Conservation (phyloP, 1,140 invertebrate species). For the Sminthurides bifidus region DNA sequence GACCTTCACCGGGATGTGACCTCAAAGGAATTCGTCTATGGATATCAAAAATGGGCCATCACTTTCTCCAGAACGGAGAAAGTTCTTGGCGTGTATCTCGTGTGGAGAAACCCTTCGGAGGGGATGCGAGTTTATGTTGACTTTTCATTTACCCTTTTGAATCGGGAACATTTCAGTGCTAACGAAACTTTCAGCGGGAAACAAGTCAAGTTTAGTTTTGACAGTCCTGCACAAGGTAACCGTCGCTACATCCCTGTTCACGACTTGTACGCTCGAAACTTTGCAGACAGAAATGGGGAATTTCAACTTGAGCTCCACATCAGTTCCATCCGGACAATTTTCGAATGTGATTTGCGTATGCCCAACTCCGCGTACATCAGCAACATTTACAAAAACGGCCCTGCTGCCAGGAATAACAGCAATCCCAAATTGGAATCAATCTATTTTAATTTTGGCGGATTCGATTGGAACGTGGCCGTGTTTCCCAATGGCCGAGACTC, state of each 20-base stretch:
- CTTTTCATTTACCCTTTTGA: constrained; percentile 71
- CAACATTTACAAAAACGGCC: constrained; percentile 16
- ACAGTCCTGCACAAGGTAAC: constrained; percentile 59
- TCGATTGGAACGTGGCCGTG: constrained; percentile 71
- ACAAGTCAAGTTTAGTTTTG: constrained; percentile 59
- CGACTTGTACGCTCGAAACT: constrained; percentile 54
- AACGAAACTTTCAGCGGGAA: constrained; percentile 74
- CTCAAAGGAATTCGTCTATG: constrained; percentile 71
- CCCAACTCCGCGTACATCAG: constrained; percentile 37
- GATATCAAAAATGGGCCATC: constrained; percentile 77
- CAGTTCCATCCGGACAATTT: constrained; percentile 61
- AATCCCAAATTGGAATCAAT: constrained; percentile 51
- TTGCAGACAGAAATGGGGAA: constrained; percentile 70
- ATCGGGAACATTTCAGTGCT: constrained; percentile 71
- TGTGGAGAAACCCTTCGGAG: constrained; percentile 60
- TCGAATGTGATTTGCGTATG: constrained; percentile 55
- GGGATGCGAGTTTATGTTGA: constrained; percentile 66
- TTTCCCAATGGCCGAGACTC: constrained; percentile 49
- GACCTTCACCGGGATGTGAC: constrained; percentile 69
- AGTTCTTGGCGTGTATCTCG: constrained; percentile 66
- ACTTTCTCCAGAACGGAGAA: constrained; percentile 67
- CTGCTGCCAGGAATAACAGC: constrained; percentile 9
- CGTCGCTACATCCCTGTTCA: constrained; percentile 64
- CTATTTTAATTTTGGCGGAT: constrained; percentile 64
- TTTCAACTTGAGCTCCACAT: constrained; percentile 70